A percentile compares a stretch with the other conserved stretches of the same genome.
Conservation (phyloP, 2,888 invertebrate species). For the Drosophila longiperda region DNA sequence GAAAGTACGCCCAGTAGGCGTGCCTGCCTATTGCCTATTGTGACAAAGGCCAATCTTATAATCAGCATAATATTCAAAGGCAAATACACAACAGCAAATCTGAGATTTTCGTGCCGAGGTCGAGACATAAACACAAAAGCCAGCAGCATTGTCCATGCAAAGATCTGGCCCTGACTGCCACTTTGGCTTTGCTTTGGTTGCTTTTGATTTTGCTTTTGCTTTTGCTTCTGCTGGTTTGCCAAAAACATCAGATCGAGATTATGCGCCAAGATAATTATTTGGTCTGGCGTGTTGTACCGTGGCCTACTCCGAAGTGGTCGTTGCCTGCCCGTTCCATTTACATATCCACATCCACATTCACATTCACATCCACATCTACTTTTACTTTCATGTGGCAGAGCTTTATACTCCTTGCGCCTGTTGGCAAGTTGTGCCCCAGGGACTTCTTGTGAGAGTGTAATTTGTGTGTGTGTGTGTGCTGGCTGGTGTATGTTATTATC, state of each 20-base stretch:
- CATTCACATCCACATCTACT: constrained; percentile 61
- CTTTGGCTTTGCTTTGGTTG: constrained; percentile 6
- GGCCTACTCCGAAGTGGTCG: constrained; percentile 45
- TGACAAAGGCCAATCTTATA: constrained; percentile 67
- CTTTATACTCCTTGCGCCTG: constrained; percentile 73
- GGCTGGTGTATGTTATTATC: constrained; percentile 65
- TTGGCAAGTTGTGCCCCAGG: constrained; percentile 78
- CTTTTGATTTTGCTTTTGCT: not conserved
- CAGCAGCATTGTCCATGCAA: constrained; percentile 53
- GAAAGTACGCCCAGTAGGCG: constrained; percentile 44
- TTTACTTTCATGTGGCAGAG: constrained; percentile 69
- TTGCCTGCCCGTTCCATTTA: constrained; percentile 34
- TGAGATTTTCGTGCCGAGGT: constrained; percentile 59
- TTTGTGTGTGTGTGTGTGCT: constrained; percentile 45
- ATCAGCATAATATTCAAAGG: constrained; percentile 76
- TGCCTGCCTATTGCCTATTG: constrained; percentile 27
- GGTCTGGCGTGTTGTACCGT: constrained; percentile 65
- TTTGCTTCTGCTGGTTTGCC: constrained; percentile 32
- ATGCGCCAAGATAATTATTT: constrained; percentile 75
- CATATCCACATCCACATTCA: constrained; percentile 31
- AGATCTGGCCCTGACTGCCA: constrained; percentile 40
- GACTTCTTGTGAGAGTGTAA: constrained; percentile 72
- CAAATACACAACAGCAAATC: constrained; percentile 30
- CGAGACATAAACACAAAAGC: constrained; percentile 59
- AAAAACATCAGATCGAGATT: constrained; percentile 66